phyloP scores from a whole-genome alignment of 2,113 vertebrate genomes.

The Phyllostomus hastatus region DNA sequence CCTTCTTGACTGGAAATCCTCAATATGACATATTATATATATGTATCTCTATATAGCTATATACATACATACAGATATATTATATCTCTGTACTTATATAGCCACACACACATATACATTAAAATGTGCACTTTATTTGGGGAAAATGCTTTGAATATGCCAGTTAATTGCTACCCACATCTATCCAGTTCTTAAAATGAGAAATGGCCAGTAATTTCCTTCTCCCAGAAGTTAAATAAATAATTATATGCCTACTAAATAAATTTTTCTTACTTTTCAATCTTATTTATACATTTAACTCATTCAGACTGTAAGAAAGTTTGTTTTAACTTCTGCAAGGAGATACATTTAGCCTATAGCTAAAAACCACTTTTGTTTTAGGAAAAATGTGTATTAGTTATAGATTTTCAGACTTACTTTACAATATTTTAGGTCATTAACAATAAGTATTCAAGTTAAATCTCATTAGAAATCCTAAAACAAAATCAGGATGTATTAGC shows the following conservation, averaged over 20 bases:
- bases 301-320: not conserved
- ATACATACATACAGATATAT: not conserved
- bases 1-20: too few species aligned
- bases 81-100: not conserved
- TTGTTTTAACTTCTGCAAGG: slow-evolving; percentile 35
- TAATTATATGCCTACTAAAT: not conserved
- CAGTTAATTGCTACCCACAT: not conserved
- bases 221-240: not conserved
- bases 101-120: not conserved
- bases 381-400: slow-evolving; percentile 25
- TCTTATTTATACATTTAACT: not conserved
- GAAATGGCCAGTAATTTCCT: not conserved
- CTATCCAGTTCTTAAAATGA: not conserved
- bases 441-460: slow-evolving; percentile 19
- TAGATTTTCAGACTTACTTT: slow-evolving; percentile 50
- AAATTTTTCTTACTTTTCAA: not conserved
- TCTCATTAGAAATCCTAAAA: slow-evolving; percentile 55
- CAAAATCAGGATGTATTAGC: slow-evolving; percentile 34
- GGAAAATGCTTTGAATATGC: not conserved
- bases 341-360: not conserved
- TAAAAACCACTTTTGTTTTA: not conserved
- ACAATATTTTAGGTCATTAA: slow-evolving; percentile 51
- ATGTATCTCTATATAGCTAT: not conserved
- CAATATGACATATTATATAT: not conserved
- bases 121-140: not conserved